phyloP scores from a whole-genome alignment of 2,113 vertebrate species.

The Quiscalus mexicanus region DNA sequence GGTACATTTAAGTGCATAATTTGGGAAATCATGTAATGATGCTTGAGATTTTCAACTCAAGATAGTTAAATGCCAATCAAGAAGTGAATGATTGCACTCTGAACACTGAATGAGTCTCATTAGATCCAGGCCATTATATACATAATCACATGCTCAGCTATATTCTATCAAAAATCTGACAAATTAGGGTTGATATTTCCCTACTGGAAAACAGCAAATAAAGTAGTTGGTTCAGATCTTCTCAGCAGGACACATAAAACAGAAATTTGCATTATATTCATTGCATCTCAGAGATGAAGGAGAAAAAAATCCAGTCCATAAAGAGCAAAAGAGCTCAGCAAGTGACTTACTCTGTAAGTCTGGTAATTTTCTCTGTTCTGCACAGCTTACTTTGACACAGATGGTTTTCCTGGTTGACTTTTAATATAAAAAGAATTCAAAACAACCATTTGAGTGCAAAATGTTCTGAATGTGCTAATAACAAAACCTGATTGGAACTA shows the following conservation, averaged over 20 bases:
- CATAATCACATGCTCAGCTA: not conserved
- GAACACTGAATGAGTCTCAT: conserved; percentile 9
- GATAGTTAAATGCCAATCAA: conserved; percentile 4
- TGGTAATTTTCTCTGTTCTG: not conserved
- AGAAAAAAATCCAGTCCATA: not conserved
- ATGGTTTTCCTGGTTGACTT: not conserved
- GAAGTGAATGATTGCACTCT: conserved; percentile 9
- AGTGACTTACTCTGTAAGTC: not conserved
- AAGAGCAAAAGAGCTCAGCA: not conserved
- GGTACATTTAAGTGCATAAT: not conserved
- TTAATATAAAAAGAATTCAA: not conserved
- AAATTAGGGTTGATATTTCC: not conserved
- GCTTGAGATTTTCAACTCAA: not conserved
- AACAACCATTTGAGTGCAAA: not conserved
- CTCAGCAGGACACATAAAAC: not conserved
- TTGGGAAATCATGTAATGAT: not conserved
- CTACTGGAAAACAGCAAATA: not conserved
- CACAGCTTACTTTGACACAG: not conserved
- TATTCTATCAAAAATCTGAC: not conserved
- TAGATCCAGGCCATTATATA: not conserved
- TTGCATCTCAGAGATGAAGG: not conserved
- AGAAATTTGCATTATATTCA: not conserved
- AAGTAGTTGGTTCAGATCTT: not conserved
- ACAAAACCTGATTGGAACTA: not conserved
- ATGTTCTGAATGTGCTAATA: not conserved